Evolutionary conservation across 2,113 vertebrate genomes (phyloP).

Genomic region (Pseudonaja textilis): DNA sequence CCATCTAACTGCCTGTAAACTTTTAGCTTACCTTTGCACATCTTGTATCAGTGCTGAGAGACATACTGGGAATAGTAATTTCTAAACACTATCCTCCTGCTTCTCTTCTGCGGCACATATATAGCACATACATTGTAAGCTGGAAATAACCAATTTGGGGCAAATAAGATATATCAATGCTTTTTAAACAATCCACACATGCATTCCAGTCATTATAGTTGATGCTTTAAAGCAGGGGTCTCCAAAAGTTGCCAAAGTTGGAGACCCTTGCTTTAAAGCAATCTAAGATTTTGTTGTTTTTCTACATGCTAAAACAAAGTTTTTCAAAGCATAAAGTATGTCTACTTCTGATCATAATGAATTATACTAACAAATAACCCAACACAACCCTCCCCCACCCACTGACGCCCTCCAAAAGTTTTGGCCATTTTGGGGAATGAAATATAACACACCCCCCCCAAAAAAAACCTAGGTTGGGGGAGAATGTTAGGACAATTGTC

Average conservation of each 20-base stretch:
- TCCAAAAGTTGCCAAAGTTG: too few species aligned
- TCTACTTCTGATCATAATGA: not conserved
- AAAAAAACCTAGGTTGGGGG: not conserved
- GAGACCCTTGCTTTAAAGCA: not conserved
- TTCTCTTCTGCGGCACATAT: not conserved
- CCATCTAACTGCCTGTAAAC: not conserved
- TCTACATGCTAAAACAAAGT: not conserved
- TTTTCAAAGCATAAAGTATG: not conserved
- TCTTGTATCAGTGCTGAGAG: conserved; percentile 14
- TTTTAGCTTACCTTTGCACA: conserved; percentile 9
- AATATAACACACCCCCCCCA: not conserved
- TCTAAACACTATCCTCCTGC: not conserved
- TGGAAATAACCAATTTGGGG: not conserved
- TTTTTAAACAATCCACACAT: not conserved
- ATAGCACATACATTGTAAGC: not conserved
- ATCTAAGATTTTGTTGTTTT: not conserved
- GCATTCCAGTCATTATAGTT: not conserved
- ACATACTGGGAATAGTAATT: not conserved
- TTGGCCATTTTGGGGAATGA: not conserved
- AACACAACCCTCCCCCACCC: not conserved
- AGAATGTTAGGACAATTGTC: not conserved
- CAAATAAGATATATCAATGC: conserved; percentile 15
- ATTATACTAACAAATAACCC: not conserved
- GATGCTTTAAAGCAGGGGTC: too few species aligned
- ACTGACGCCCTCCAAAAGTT: not conserved